Base-by-base conservation (phyloP, 1,140 invertebrate genomes). In the Ectropis grisescens region DNA sequence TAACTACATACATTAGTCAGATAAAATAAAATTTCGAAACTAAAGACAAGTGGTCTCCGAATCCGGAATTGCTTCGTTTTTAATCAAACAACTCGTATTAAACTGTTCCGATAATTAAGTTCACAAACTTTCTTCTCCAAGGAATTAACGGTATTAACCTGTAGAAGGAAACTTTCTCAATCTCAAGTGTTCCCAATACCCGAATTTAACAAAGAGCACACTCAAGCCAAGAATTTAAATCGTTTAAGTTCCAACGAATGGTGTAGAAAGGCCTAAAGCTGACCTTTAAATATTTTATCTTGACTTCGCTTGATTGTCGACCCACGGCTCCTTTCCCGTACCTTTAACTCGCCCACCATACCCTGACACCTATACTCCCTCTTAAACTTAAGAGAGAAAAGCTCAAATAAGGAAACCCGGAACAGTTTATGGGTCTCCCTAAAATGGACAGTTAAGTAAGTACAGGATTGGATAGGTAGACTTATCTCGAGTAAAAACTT, bases 251-350 rank as follows among this genome's bases (percentile, higher is more conserved):
- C 35, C 40, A 51, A 52, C 48, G 47, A 60, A 41, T n/a, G 52
- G 31, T 40, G 39, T 42, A 33, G 39, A 44, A 53, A 58, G 46
- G 49, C 29, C 54, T 43, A 48, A 47, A 55, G 51, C 53, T 69
- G 59, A 71, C 64, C 70, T 79, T 68, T 70, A 70, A 68, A 79
- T 79, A 75, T 71, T 74, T 74, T 75, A 79, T 72, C 65, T 69
- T 47, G 53, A 66, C 52, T 58, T 47, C 47, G 41, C 52, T 70
- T 67, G 68, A 75, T 74, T 66, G 69, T 54, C 67, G 56, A 69
- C 58, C 57, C 55, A 59, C 55, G 58, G 45, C 50, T 51, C 51
- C 49, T 47, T 61, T 47, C 60, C 54, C 47, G 50, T 59, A 64
- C 58, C 56, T 68, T n/a, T 48, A 50, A 56, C 41, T 47, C 43